Percentiles rank a stretch among this genome's conserved stretches.
These are phyloP conservation scores for Micrasema longulum DNA, from an alignment of 1,140 invertebrate species.

Conservation along the genomic window DNA sequence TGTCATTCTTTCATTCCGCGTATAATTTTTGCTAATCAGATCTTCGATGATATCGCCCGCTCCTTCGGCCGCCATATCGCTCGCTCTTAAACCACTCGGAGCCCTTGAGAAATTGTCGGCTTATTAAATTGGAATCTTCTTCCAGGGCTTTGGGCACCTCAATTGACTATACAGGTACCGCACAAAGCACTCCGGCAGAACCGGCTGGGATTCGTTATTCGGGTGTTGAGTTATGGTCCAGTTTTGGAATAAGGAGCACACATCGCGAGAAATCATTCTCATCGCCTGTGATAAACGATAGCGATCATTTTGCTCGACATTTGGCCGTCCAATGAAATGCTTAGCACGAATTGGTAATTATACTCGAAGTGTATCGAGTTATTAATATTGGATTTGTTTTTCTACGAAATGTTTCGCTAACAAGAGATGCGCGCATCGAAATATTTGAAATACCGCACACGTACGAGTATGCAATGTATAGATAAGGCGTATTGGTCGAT, in stretches of 20 bases:
- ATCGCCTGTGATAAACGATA: constrained; percentile 7
- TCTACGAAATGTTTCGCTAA: background rate
- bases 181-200: constrained; percentile 6
- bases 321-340: constrained; percentile 9
- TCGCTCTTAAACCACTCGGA: background rate
- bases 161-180: constrained; percentile 15
- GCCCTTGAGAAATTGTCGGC: constrained; percentile 3
- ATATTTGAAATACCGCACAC: background rate
- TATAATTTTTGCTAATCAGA: constrained; percentile 40
- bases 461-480: background rate
- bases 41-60: constrained; percentile 36
- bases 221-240: background rate
- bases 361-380: constrained; percentile 1
- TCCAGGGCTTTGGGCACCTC: constrained; percentile 7
- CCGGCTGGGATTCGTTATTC: background rate
- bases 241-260: constrained; percentile 23
- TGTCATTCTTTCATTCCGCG: constrained; percentile 29
- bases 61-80: constrained; percentile 1
- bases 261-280: constrained; percentile 6
- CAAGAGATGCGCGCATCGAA: background rate
- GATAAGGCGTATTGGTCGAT: background rate
- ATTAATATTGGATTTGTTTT: constrained; percentile 27
- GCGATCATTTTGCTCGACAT: constrained; percentile 3
- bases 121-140: constrained; percentile 9
- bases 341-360: constrained; percentile 13